Conservation (phyloP, 2,113 vertebrate genomes). For the Seriola rivoliana region DNA sequence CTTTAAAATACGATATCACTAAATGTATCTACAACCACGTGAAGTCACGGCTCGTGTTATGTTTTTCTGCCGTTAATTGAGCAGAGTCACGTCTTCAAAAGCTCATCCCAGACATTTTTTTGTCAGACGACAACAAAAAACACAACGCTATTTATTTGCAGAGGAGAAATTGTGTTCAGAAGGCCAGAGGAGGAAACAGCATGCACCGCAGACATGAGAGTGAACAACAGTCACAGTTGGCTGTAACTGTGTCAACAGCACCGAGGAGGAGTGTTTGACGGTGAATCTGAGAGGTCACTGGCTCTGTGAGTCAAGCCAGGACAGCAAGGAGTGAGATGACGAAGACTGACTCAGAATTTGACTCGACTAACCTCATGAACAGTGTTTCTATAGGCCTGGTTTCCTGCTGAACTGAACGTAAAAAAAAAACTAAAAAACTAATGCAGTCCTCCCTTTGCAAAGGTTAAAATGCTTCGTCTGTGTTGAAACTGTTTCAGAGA, state of each 20-base stretch:
- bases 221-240: conserved; percentile 49
- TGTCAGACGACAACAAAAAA: background rate
- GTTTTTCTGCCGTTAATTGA: background rate
- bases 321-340: background rate
- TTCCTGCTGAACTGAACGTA: background rate
- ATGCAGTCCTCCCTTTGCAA: no score
- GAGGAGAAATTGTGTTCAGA: background rate
- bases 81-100: background rate
- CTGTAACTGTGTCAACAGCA: conserved; percentile 51
- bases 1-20: background rate
- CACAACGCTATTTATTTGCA: conserved; percentile 33
- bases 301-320: conserved; percentile 21
- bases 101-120: no score
- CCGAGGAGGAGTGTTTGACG: background rate
- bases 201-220: background rate
- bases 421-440: background rate
- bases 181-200: conserved; percentile 41
- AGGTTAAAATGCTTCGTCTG: no score
- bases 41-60: background rate
- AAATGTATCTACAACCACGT: background rate
- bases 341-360: background rate
- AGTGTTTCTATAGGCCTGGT: background rate
- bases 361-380: background rate
- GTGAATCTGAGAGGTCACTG: conserved; percentile 9
- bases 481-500: no score